These are phyloP conservation scores for Neogobius melanostomus DNA, from an alignment of 2,113 vertebrate genomes.

Conservation along the genomic window DNA sequence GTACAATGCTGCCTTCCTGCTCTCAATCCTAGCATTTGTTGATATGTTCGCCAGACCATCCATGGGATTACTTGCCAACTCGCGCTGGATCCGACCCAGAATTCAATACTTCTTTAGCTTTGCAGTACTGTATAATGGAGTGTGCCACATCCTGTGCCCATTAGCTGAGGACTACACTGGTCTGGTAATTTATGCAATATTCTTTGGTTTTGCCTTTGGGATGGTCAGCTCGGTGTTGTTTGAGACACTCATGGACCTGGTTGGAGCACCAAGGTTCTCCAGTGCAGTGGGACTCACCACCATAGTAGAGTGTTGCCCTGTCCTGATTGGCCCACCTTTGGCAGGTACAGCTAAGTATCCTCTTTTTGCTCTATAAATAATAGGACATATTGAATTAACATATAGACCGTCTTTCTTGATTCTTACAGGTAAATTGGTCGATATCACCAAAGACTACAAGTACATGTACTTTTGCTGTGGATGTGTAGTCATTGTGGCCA, in stretches of 20 bases:
- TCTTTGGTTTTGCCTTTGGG: constrained; percentile 96
- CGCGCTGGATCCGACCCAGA: constrained; percentile 83
- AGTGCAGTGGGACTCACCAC: constrained; percentile 95
- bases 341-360: constrained; percentile 81
- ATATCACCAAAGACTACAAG: constrained; percentile 89
- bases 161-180: constrained; percentile 83
- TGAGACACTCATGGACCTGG: constrained; percentile 95
- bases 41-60: constrained; percentile 95
- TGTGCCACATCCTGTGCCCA: constrained; percentile 91
- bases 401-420: constrained; percentile 47
- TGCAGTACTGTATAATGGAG: constrained; percentile 88
- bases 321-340: constrained; percentile 92
- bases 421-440: constrained; percentile 88
- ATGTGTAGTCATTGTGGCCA: constrained; percentile 83
- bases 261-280: constrained; percentile 90
- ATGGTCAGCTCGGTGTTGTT: constrained; percentile 96
- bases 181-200: constrained; percentile 87
- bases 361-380: not conserved
- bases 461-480: constrained; percentile 95
- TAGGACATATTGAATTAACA: not conserved
- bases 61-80: constrained; percentile 91
- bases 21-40: constrained; percentile 92
- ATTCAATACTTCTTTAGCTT: constrained; percentile 98
- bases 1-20: constrained; percentile 90
- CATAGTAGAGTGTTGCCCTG: constrained; percentile 91